Base-by-base conservation (phyloP, 2,888 invertebrate species). In the Erebia aethiops region DNA sequence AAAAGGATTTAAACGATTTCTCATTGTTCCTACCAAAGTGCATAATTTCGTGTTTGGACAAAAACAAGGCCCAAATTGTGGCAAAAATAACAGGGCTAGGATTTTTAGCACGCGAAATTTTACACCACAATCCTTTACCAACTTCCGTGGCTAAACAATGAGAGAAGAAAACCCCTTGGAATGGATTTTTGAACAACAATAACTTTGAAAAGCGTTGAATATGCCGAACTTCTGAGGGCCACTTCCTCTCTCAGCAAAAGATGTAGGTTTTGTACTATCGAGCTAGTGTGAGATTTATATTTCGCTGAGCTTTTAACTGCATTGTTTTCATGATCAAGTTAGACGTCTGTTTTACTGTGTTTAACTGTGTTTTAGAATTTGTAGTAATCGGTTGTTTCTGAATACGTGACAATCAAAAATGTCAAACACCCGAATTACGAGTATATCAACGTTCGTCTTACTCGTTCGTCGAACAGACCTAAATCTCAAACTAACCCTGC, bases 111-210 rank as follows among this genome's bases (percentile, higher is more conserved):
- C n/a, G 66, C 62, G 61, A 72, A 58, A 54, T 49, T 66, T 66
- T 66, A 63, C 58, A 69, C 67, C 62, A 46, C 51, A 69, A 71
- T 73, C 73, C 67, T 73, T 70, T 71, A 71, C 69, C 57, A 73
- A 71, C 71, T 71, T 71, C 73, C 71, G 71, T 62, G 18, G 60
- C 51, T 74, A 69, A 69, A 74, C 74, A 74, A 74, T 71, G 61
- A 54, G 54, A 67, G 65, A 68, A 62, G 70, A 71, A 70, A 69
- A 72, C 58, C 5, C 68, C 72, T 67, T 71, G 72, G 72, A 71
- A 74, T 66, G 64, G 62, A 62, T 46, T 49, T 62, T 62, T n/a
- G 41, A 43, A 66, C 64, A 66, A 74, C 71, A 74, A 72, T 74
- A 71, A 71, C 69, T 74, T 56, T 69, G 69, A 58, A 71, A 70